Evolutionary conservation across 2,888 invertebrate genomes (phyloP), one percentile per base, ranked within the genome.

Genomic region (Pseudanteris insignis): DNA sequence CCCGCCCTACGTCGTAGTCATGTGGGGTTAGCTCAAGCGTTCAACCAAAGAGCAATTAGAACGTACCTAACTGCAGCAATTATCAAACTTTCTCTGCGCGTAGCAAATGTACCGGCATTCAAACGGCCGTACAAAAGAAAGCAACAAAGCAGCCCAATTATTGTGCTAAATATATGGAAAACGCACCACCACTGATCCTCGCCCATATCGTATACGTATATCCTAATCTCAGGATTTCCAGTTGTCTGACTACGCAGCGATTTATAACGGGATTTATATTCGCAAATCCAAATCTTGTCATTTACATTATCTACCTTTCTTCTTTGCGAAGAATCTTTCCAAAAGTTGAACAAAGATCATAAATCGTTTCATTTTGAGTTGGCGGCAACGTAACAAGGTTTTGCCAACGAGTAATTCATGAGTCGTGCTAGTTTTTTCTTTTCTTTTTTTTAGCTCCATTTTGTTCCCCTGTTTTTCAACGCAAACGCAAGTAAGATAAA

Each of bases 11-110:
- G 30, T 43, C 50, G 8, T 41, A 34, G 40, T 38, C 12, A 18
- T 18, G 4, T 3, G 18, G 48, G 60, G 64, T 60, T 64, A 64
- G 60, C 64, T 57, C 57, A 47, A 33, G 53, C 55, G 53, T 64
- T 64, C 57, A 53, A 60, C 51, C 48, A 44, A 64, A 48, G 57
- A 64, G 60, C 64, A 64, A 64, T 64, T 64, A 60, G 64, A 60
- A 60, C 64, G 60, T 53, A 60, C 64, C 47, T 57, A 57, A 57
- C 64, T 60, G 48, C 60, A 29, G 64, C 60, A 64, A 64, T 64
- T 60, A 64, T 64, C 60, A 64, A 64, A 64, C 60, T 64, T 63
- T 51, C 59, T 55, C 62, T 36, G 15, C 28, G 4, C n/a, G 47
- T 2, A 37, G 37, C 28, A 26, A 29, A 11, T 21, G 38, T 33